phyloP scores from a whole-genome alignment of 2,888 invertebrate species.

The Melipona beecheii region DNA sequence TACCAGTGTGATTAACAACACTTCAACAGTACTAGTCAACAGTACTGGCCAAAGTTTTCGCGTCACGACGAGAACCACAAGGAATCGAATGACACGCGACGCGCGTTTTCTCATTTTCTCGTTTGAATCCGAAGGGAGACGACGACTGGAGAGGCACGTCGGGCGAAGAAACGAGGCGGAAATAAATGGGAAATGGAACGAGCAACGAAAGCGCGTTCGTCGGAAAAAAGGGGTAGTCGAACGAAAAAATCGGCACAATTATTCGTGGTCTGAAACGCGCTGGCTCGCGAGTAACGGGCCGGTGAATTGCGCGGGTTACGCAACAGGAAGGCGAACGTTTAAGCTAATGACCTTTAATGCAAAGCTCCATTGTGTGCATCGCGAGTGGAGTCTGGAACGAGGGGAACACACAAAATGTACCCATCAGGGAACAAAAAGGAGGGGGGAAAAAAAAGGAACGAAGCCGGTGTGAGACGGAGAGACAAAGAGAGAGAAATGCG shows the following conservation, averaged over 20 bases:
- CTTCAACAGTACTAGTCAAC: too few relatives aligned
- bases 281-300: slow-evolving; percentile 55
- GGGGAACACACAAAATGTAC: slow-evolving; percentile 67
- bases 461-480: slow-evolving; percentile 4
- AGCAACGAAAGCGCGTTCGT: neutral
- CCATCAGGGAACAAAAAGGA: slow-evolving; percentile 60
- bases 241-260: slow-evolving; percentile 58
- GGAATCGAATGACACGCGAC: neutral
- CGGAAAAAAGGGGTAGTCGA: slow-evolving; percentile 11
- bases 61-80: too few relatives aligned
- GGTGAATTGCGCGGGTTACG: slow-evolving; percentile 71
- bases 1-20: too few relatives aligned
- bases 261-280: slow-evolving; percentile 52
- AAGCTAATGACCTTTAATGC: slow-evolving; percentile 77
- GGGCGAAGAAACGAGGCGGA: neutral
- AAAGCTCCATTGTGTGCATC: slow-evolving; percentile 71
- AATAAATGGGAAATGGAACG: neutral
- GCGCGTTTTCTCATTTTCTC: fast-evolving
- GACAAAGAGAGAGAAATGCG: slow-evolving; percentile 22
- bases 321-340: slow-evolving; percentile 76
- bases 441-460: slow-evolving; percentile 26
- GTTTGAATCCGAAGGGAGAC: neutral
- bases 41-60: too few relatives aligned
- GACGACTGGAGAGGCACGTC: neutral
- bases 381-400: slow-evolving; percentile 61